Evolutionary conservation across 2,888 invertebrate genomes (phyloP), one percentile per base, ranked within the genome.

Genomic region (Nycteola revayana): DNA sequence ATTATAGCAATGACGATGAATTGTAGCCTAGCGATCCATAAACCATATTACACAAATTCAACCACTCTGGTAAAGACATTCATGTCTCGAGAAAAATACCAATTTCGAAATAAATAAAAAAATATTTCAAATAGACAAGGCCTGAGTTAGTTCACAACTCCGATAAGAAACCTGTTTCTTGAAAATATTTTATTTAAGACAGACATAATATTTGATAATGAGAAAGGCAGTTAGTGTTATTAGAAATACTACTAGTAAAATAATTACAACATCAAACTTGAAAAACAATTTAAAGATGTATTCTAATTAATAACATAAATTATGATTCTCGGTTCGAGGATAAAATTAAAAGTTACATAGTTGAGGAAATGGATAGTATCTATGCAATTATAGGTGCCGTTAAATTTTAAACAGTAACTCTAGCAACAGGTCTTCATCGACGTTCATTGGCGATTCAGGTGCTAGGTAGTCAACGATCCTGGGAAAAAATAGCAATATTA

Each of bases 401-500:
- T 66, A 88, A 74, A 82, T 85, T 68, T 79, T 83, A 67, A 88
- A 88, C 60, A 88, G 71, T 59, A 88, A 75, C 62, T 87, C 87
- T 47, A 88, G 76, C 36, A 88, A 75, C 32, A 88, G 66, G 29
- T 88, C 86, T 59, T 88, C 88, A 47, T 87, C 87, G 45, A 85
- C 88, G 54, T 84, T 83, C 87, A 88, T 82, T 43, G 88, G 88
- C 45, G 88, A 85, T 63, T 77, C 74, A 26, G 88, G 87, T 54
- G 88, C 82, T 67, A 88, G 67, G 58, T 88, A 88, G 64, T 88
- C 77, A 60, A 88, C 75, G 54, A 81, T 77, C 71, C 87, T 85
- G 55, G 7, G 66, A 67, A 42, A 47, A 40, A 48, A 33, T 27
- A 20, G 2, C 0, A 2, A n/a, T 4, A 32, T 41, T 38, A 29